Conservation (phyloP, 2,797 vertebrate species). For the Eulemur coronatus region DNA sequence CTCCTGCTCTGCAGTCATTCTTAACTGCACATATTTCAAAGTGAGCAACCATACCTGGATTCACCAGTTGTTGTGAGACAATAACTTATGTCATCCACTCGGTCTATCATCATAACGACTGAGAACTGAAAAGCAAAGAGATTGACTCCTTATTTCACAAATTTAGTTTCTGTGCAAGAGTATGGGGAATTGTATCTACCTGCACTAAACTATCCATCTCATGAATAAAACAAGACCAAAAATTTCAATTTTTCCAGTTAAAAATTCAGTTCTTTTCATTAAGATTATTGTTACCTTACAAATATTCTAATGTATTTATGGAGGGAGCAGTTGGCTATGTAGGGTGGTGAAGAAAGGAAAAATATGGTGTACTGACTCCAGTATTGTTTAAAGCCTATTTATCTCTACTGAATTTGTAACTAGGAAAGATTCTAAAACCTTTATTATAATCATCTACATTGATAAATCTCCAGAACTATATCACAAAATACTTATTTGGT, state of each 20-base stretch:
- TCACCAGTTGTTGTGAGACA: neutral
- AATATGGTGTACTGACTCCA: neutral
- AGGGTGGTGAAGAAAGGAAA: neutral
- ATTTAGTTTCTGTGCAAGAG: neutral
- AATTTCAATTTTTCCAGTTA: neutral
- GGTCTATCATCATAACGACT: neutral
- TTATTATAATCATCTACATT: neutral
- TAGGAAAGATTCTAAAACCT: neutral
- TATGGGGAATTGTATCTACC: neutral
- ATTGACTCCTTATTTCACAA: conserved; percentile 3
- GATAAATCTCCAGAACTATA: neutral
- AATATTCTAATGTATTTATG: neutral
- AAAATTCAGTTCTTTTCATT: conserved; percentile 7
- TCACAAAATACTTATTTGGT: neutral
- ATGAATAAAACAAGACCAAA: conserved; percentile 32
- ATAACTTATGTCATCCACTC: neutral
- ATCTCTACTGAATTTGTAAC: neutral
- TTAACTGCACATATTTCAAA: neutral
- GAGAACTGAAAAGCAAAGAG: neutral
- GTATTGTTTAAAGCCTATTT: neutral
- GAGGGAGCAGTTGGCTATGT: neutral
- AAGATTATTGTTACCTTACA: neutral
- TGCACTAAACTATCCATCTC: neutral
- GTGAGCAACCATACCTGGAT: neutral
- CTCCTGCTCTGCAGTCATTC: neutral